phyloP scores from a whole-genome alignment of 2,797 vertebrate species.

The Hoplostethus atlanticus region DNA sequence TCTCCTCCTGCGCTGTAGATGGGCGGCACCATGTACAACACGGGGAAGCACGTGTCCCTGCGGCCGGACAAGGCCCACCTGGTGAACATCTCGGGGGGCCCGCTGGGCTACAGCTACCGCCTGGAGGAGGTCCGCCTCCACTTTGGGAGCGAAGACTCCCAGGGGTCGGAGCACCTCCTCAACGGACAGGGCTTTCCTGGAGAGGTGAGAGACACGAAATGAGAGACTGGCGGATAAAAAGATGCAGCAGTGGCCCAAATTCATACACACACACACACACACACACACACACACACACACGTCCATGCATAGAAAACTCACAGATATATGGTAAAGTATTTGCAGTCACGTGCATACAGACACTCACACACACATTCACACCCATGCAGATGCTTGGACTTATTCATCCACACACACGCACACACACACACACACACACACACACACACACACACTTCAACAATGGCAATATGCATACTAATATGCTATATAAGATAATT shows the following conservation, averaged over 20 bases:
- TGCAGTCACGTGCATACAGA: not conserved
- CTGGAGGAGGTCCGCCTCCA: constrained; percentile 94
- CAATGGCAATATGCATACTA: constrained; percentile 67
- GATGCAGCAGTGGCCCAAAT: not conserved
- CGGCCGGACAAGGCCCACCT: constrained; percentile 93
- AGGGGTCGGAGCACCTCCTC: constrained; percentile 94
- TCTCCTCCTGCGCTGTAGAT: constrained; percentile 79
- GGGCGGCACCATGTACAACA: constrained; percentile 97
- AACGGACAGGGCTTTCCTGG: constrained; percentile 97
- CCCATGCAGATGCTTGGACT: not conserved
- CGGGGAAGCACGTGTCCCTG: constrained; percentile 94
- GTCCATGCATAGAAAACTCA: not conserved
- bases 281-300: not conserved
- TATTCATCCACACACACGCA: too few relatives aligned
- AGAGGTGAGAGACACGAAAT: constrained; percentile 87
- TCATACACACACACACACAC: not conserved
- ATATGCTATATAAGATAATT: constrained; percentile 67
- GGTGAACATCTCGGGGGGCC: constrained; percentile 95
- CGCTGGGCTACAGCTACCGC: constrained; percentile 94
- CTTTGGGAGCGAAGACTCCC: constrained; percentile 94
- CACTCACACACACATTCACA: not conserved
- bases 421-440: not conserved
- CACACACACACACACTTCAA: not conserved
- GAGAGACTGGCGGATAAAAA: constrained; percentile 41
- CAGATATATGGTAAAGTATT: not conserved